Conservation (phyloP, 1,140 invertebrate species). For the Zaprionus nigranus region DNA sequence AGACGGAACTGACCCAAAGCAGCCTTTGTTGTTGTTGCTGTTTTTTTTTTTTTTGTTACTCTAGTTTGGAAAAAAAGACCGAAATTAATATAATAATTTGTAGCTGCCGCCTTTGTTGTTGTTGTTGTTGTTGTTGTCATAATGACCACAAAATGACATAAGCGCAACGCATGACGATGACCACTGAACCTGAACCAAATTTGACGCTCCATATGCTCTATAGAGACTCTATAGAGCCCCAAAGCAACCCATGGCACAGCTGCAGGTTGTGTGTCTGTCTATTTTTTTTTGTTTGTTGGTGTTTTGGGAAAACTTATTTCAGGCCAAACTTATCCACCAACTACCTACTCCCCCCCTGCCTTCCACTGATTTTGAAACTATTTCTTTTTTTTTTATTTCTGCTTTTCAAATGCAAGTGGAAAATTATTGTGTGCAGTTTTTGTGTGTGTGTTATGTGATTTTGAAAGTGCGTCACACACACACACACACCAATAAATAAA, state of each 20-base stretch:
- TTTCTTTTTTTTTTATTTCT: constrained; percentile 1
- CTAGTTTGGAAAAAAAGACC: constrained; percentile 48
- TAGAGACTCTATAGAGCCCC: constrained; percentile 16
- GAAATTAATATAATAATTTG: constrained; percentile 76
- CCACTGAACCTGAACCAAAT: constrained; percentile 74
- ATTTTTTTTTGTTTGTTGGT: constrained; percentile 22
- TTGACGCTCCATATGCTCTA: constrained; percentile 55
- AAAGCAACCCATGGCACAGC: constrained; percentile 11
- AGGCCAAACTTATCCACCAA: constrained; percentile 68
- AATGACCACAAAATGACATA: constrained; percentile 70
- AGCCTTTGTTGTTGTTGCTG: neutral
- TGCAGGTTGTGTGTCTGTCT: constrained; percentile 33
- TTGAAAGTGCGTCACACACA: constrained; percentile 65
- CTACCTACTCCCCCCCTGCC: neutral
- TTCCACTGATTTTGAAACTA: constrained; percentile 56
- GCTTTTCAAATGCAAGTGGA: constrained; percentile 34
- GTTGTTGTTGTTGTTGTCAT: constrained; percentile 36
- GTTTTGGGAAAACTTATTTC: constrained; percentile 41
- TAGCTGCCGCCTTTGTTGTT: constrained; percentile 15
- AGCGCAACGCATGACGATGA: constrained; percentile 59
- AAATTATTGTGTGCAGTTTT: constrained; percentile 39
- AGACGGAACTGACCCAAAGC: constrained; percentile 44
- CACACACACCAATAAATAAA: constrained; percentile 46
- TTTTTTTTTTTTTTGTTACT: constrained; percentile 35
- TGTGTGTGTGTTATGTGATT: constrained; percentile 46